phyloP scores from a whole-genome alignment of 2,888 invertebrate genomes.

The Chrysina gloriosa region DNA sequence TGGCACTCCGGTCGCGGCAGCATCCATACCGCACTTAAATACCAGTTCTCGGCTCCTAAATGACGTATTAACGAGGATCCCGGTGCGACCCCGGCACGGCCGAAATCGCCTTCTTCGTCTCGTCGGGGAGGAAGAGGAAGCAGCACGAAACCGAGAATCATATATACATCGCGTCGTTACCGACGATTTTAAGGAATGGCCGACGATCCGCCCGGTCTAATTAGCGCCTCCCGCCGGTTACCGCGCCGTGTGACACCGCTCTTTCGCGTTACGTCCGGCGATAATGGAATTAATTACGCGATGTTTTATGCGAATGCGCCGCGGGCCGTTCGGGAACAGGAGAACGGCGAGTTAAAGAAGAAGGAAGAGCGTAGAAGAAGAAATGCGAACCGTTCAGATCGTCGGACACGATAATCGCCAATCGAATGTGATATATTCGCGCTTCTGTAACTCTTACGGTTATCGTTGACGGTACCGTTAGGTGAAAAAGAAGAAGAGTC shows the following conservation, averaged over 20 bases:
- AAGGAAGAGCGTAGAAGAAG: too few species aligned
- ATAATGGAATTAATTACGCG: conserved; percentile 51
- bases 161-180: background rate
- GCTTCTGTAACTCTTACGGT: too few species aligned
- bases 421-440: too few species aligned
- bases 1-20: background rate
- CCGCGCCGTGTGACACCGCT: conserved; percentile 53
- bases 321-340: too few species aligned
- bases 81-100: background rate
- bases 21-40: conserved; percentile 6
- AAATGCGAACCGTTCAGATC: too few species aligned
- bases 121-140: background rate
- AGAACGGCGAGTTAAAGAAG: too few species aligned
- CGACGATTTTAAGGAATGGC: conserved; percentile 27
- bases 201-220: conserved; percentile 22
- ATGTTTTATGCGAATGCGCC: conserved; percentile 32
- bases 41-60: conserved; percentile 17
- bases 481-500: too few species aligned
- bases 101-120: too few species aligned
- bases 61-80: conserved; percentile 18
- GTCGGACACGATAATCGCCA: too few species aligned
- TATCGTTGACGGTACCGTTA: too few species aligned
- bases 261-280: conserved; percentile 47
- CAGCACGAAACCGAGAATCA: too few species aligned
- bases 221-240: conserved; percentile 49